phyloP scores from a whole-genome alignment of 2,888 invertebrate genomes.

The Caenorhabditis imperialis region DNA sequence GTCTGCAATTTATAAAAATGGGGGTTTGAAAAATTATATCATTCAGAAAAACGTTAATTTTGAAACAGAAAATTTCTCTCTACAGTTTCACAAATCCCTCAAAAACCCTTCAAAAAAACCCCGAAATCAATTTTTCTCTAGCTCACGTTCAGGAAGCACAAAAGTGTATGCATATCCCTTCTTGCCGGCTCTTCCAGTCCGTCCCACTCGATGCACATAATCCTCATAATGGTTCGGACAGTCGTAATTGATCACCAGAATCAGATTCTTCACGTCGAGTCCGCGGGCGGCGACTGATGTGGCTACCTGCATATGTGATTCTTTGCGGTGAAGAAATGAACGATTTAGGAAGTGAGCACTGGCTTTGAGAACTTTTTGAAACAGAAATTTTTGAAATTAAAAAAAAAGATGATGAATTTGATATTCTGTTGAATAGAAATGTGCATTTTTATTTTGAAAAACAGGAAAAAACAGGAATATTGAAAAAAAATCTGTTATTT shows the following conservation, averaged over 20 bases:
- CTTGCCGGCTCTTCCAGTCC: slow-evolving; percentile 86
- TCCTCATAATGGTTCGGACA: slow-evolving; percentile 99
- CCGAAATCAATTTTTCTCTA: too few species aligned
- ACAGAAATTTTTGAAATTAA: too few species aligned
- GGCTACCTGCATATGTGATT: slow-evolving; percentile 83
- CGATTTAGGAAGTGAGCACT: too few species aligned
- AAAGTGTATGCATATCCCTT: slow-evolving; percentile 98
- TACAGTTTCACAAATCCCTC: slow-evolving; percentile 1
- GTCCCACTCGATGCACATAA: slow-evolving; percentile 90
- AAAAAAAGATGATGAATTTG: too few species aligned
- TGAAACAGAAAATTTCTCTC: neutral
- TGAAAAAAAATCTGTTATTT: too few species aligned
- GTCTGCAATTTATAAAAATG: slow-evolving; percentile 53
- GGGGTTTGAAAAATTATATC: neutral
- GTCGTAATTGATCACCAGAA: slow-evolving; percentile 97
- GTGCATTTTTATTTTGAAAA: too few species aligned
- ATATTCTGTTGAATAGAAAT: too few species aligned
- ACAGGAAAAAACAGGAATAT: too few species aligned
- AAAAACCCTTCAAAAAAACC: too few species aligned
- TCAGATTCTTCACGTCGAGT: slow-evolving; percentile 97
- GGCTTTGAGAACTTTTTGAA: too few species aligned
- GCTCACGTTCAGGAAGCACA: slow-evolving; percentile 86
- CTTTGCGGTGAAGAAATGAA: too few species aligned
- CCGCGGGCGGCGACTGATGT: slow-evolving; percentile 98
- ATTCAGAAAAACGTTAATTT: neutral